phyloP scores from a whole-genome alignment of 2,888 invertebrate species.

The Drosophila bunnanda region DNA sequence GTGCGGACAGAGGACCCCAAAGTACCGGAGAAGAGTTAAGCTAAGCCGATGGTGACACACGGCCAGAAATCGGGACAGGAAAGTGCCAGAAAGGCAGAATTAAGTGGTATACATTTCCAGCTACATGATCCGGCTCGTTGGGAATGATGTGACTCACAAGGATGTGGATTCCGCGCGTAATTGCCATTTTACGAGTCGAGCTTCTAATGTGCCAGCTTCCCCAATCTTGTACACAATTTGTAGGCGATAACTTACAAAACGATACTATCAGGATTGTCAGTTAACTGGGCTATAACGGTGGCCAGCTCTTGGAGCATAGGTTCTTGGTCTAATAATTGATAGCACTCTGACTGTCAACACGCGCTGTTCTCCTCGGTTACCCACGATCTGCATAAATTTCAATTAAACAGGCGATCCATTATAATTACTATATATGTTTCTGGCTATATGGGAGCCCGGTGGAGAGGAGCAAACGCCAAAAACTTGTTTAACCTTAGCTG shows the following conservation, averaged over 20 bases:
- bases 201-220: slow-evolving; percentile 34
- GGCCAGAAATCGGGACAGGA: slow-evolving; percentile 8
- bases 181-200: slow-evolving; percentile 60
- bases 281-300: slow-evolving; percentile 49
- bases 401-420: slow-evolving; percentile 59
- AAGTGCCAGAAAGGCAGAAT: slow-evolving; percentile 49
- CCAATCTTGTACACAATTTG: slow-evolving; percentile 62
- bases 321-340: slow-evolving; percentile 58
- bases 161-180: slow-evolving; percentile 36
- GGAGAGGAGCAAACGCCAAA: slow-evolving; percentile 35
- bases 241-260: slow-evolving; percentile 59
- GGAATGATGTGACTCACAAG: slow-evolving; percentile 47
- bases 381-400: slow-evolving; percentile 71
- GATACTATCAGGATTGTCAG: slow-evolving; percentile 53
- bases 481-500: slow-evolving; percentile 70
- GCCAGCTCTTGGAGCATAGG: slow-evolving; percentile 18
- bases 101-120: slow-evolving; percentile 72
- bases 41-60: slow-evolving; percentile 50
- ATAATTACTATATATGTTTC: slow-evolving; percentile 70
- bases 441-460: slow-evolving; percentile 7
- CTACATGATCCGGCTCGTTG: slow-evolving; percentile 29
- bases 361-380: slow-evolving; percentile 46
- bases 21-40: slow-evolving; percentile 12
- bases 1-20: slow-evolving; percentile 11
- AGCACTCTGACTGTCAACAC: slow-evolving; percentile 66